Conservation (phyloP, 2,113 vertebrate species). For the Burhinus oedicnemus region DNA sequence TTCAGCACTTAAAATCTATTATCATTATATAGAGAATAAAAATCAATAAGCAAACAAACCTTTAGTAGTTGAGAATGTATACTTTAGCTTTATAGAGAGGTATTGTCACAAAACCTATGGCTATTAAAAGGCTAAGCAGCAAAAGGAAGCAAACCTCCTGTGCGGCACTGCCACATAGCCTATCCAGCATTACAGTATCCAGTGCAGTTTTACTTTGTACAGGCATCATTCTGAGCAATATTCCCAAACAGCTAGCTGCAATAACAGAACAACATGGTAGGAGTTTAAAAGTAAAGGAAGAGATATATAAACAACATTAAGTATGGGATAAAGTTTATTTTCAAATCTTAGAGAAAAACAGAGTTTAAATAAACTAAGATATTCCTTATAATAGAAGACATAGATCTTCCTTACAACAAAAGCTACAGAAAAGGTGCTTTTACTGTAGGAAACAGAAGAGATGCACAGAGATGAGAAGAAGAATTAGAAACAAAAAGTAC, state of each 20-base stretch:
- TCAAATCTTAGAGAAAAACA: background rate
- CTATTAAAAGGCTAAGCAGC: background rate
- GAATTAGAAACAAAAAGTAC: background rate
- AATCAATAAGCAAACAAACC: background rate
- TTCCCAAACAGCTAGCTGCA: background rate
- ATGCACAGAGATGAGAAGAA: background rate
- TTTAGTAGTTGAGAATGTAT: background rate
- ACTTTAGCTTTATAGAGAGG: background rate
- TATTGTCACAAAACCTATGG: background rate
- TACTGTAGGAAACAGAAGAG: background rate
- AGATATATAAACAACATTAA: background rate
- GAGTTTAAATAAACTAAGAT: background rate
- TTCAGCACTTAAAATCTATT: background rate
- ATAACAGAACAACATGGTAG: background rate
- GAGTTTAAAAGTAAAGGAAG: background rate
- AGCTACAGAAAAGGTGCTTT: background rate
- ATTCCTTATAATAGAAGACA: background rate
- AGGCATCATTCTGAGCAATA: background rate
- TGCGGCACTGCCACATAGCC: accelerated
- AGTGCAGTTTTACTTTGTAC: background rate
- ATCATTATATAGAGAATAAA: background rate
- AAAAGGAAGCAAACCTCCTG: background rate
- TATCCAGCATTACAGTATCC: background rate
- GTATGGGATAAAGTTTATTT: background rate
- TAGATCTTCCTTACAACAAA: background rate